Evolutionary conservation across 2,113 vertebrate species (phyloP).

Genomic region (Phycodurus eques): DNA sequence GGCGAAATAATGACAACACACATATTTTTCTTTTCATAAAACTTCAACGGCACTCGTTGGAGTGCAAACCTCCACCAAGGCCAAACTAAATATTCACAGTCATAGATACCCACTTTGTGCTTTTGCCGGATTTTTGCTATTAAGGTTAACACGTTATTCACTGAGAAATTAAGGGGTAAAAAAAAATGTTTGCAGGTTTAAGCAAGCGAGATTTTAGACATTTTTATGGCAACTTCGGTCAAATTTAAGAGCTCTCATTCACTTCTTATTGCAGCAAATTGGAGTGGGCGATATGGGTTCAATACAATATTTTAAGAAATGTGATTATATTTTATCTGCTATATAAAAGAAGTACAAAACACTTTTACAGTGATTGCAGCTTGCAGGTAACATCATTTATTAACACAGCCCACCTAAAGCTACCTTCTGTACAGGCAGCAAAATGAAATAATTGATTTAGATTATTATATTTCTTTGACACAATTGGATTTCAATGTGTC

Average conservation of each 20-base stretch:
- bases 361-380: too few relatives aligned
- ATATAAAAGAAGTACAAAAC: too few relatives aligned
- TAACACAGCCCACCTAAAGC: too few relatives aligned
- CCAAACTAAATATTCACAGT: neutral
- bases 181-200: neutral
- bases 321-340: too few relatives aligned
- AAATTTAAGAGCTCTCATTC: neutral
- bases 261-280: neutral
- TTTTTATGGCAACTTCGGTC: neutral
- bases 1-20: conserved; percentile 19
- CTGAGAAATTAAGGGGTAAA: neutral
- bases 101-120: neutral
- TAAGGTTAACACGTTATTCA: neutral
- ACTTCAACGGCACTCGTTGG: neutral
- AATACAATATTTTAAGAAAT: neutral
- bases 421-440: too few relatives aligned
- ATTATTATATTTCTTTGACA: too few relatives aligned
- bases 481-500: too few relatives aligned
- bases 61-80: neutral
- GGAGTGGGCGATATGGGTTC: neutral
- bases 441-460: too few relatives aligned
- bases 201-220: neutral
- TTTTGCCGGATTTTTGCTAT: neutral
- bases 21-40: neutral
- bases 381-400: too few relatives aligned